A percentile compares a stretch with the other conserved stretches of the same genome.
phyloP scores from a whole-genome alignment of 2,888 invertebrate species.

The Polietes domitor region DNA sequence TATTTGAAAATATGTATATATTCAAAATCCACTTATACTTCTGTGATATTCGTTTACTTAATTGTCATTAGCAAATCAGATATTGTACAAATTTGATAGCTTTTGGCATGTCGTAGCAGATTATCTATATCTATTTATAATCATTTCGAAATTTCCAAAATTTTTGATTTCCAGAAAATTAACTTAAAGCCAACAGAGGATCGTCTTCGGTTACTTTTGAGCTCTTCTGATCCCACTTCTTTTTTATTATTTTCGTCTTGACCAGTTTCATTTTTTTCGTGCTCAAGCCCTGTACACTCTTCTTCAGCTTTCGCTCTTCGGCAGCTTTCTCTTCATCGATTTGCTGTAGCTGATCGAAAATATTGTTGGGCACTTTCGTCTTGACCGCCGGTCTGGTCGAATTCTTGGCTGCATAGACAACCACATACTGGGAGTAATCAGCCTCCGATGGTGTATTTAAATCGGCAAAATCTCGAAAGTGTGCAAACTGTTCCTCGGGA shows the following conservation, averaged over 20 bases:
- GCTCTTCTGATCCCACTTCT: slow-evolving; percentile 50
- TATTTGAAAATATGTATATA: too few relatives aligned
- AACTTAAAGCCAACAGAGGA: slow-evolving; percentile 62
- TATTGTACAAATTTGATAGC: too few relatives aligned
- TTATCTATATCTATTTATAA: too few relatives aligned
- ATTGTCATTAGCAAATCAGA: too few relatives aligned
- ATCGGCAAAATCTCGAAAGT: slow-evolving; percentile 62
- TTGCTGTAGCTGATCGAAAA: slow-evolving; percentile 59
- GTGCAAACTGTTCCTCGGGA: slow-evolving; percentile 62
- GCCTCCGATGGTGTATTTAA: slow-evolving; percentile 47
- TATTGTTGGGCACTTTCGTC: slow-evolving; percentile 53
- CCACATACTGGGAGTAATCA: slow-evolving; percentile 53
- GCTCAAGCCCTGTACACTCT: slow-evolving; percentile 25
- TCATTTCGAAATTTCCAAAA: background rate
- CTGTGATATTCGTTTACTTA: too few relatives aligned
- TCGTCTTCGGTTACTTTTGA: slow-evolving; percentile 49
- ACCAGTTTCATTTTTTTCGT: slow-evolving; percentile 59
- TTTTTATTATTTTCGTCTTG: slow-evolving; percentile 54
- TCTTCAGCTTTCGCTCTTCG: slow-evolving; percentile 32
- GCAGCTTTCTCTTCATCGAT: slow-evolving; percentile 61
- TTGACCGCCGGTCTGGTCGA: background rate
- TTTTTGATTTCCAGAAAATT: background rate
- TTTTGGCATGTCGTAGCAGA: too few relatives aligned
- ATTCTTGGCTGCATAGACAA: slow-evolving; percentile 57
- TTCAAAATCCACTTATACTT: too few relatives aligned